Evolutionary conservation across 2,797 vertebrate genomes (phyloP), one percentile per base, ranked within the genome.

Genomic region (Scyliorhinus canicula): DNA sequence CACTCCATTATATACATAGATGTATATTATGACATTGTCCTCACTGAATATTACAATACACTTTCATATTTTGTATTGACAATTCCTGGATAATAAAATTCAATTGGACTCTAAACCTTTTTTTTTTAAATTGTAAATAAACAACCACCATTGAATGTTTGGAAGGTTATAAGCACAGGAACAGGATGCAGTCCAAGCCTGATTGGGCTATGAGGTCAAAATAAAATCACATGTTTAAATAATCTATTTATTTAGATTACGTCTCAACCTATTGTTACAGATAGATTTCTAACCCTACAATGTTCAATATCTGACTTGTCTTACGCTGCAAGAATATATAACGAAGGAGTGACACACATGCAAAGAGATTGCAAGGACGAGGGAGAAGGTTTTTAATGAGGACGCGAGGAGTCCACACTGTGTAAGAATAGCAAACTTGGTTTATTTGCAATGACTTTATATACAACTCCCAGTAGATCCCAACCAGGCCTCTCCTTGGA

Each of bases 301-400:
- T 95, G 95, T 97, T 90, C 95, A 96, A 77, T 96, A 96, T 0
- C 96, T 96, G 35, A 93, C 96, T 67, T 95, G 95, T 0, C 1
- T 31, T 26, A 69, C 26, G 31, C 35, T 77, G 71, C 0, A 11
- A n/a, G 1, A 35, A 3, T 21, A 79, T 5, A 44, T 4, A 79
- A 79, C 44, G 40, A 79, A 21, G 4, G 40, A 79, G 19, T 74
- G 31, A n/a, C 35, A n/a, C 71, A 74, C 35, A 79, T 7, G 19
- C 40, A 79, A 79, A 79, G 77, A 6, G 40, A 79, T 96, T 3
- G 82, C 95, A 63, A 96, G 95, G 77, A 95, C 95, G 86, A 95
- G 96, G 50, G 95, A 95, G 90, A 77, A 96, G 96, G 96, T 96
- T n/a, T n/a, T n/a, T n/a, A n/a, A n/a, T n/a, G n/a, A n/a, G n/a